phyloP scores from a whole-genome alignment of 2,797 vertebrate species.

The Lagocephalus sceleratus region DNA sequence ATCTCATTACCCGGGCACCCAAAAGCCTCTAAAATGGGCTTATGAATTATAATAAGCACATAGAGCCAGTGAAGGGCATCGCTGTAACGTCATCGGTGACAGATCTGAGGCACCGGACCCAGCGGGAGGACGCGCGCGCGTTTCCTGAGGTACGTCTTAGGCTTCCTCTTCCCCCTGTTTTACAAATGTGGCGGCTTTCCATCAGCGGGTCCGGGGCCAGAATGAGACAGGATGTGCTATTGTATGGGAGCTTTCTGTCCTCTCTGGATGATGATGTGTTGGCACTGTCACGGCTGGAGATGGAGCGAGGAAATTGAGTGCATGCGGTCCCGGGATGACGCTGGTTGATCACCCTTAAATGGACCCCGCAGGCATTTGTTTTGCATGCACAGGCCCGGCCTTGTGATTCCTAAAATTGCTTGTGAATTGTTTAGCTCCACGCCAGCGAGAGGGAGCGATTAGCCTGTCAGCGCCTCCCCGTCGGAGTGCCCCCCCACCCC shows the following conservation, averaged over 20 bases:
- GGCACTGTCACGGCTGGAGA: conserved; percentile 1
- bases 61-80: too few relatives aligned
- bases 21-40: too few relatives aligned
- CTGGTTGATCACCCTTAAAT: neutral
- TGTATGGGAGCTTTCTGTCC: conserved; percentile 1
- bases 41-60: too few relatives aligned
- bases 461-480: conserved; percentile 48
- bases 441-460: conserved; percentile 32
- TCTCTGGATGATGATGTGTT: conserved; percentile 6
- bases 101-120: conserved; percentile 26
- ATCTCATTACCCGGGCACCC: too few relatives aligned
- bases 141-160: conserved; percentile 51
- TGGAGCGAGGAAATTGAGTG: neutral
- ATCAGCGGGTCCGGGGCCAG: conserved; percentile 5
- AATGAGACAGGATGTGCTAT: conserved; percentile 9
- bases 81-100: too few relatives aligned
- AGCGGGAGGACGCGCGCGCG: conserved; percentile 53
- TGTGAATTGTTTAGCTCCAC: conserved; percentile 37
- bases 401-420: conserved; percentile 34
- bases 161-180: conserved; percentile 34
- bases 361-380: conserved; percentile 16
- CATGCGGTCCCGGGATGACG: conserved; percentile 11
- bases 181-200: conserved; percentile 12
- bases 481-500: conserved; percentile 50
- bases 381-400: conserved; percentile 21